Evolutionary conservation across 2,888 invertebrate species (phyloP).

Genomic region (Acholoe squamosa): DNA sequence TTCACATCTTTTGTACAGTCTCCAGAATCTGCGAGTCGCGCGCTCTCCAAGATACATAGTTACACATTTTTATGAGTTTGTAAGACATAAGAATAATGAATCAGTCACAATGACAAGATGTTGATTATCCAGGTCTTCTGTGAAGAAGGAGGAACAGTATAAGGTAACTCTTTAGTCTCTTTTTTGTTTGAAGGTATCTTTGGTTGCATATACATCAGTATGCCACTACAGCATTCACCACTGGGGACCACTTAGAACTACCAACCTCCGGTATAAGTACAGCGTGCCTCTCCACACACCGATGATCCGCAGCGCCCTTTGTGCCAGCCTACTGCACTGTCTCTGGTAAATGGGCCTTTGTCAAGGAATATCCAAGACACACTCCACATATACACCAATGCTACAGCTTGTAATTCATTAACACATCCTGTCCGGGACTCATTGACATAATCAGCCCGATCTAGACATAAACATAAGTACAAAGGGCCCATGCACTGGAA

Average conservation of each 20-base stretch:
- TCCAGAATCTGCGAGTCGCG: neutral
- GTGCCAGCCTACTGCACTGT: neutral
- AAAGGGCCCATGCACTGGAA: too few relatives aligned
- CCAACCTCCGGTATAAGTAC: neutral
- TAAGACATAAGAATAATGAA: slow-evolving; percentile 47
- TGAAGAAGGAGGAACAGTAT: neutral
- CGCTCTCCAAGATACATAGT: slow-evolving; percentile 14
- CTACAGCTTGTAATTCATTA: too few relatives aligned
- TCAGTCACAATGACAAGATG: slow-evolving; percentile 50
- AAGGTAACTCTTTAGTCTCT: too few relatives aligned
- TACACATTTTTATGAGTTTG: slow-evolving; percentile 16
- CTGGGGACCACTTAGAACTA: neutral
- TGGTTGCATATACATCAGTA: slow-evolving; percentile 34
- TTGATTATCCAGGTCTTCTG: neutral
- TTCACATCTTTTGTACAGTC: slow-evolving; percentile 2
- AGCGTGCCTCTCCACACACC: too few relatives aligned
- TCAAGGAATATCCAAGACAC: neutral
- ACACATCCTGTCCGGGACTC: too few relatives aligned
- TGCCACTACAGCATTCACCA: neutral
- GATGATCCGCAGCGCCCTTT: too few relatives aligned
- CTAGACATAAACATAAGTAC: too few relatives aligned
- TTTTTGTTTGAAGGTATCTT: slow-evolving; percentile 29
- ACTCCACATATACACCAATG: too few relatives aligned
- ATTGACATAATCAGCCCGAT: too few relatives aligned
- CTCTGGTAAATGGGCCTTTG: neutral